Percentiles rank a stretch among this genome's conserved stretches.
Conservation (phyloP, 2,113 vertebrate genomes). For the Neolamprologus sp. region DNA sequence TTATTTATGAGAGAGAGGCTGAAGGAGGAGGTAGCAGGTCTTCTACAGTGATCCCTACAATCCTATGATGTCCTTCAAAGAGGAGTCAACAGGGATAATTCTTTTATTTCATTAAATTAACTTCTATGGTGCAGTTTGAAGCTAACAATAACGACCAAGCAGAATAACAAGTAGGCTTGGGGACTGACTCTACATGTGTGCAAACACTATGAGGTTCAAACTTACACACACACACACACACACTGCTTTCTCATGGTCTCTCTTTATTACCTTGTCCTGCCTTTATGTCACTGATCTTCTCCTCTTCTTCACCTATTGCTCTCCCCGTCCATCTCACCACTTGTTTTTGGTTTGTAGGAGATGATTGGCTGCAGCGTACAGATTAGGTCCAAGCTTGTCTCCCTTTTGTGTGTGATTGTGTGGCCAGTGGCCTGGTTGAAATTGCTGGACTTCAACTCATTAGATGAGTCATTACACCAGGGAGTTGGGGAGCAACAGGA, state of each 20-base stretch:
- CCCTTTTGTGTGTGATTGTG: not conserved
- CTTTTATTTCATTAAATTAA: not conserved
- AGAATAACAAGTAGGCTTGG: not conserved
- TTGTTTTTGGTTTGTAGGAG: not conserved
- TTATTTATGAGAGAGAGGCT: not conserved
- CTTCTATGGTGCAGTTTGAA: not conserved
- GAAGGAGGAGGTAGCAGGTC: not conserved
- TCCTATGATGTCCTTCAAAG: not conserved
- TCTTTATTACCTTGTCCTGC: not conserved
- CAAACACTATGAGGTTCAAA: not conserved
- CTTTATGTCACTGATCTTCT: not conserved
- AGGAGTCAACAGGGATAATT: not conserved
- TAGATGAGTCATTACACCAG: conserved; percentile 35
- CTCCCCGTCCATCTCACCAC: not conserved
- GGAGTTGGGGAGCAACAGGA: not conserved
- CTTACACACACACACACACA: not conserved
- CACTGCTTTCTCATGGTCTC: not conserved
- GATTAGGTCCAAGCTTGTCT: not conserved
- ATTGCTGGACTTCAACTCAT: conserved; percentile 13
- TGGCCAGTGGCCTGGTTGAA: not conserved
- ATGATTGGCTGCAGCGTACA: not conserved
- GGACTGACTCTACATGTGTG: not conserved
- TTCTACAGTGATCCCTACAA: not conserved
- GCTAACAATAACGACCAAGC: not conserved
- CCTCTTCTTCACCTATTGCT: not conserved